These are phyloP conservation scores for Plagodis pulveraria DNA, from an alignment of 2,888 invertebrate genomes.

Conservation along the genomic window DNA sequence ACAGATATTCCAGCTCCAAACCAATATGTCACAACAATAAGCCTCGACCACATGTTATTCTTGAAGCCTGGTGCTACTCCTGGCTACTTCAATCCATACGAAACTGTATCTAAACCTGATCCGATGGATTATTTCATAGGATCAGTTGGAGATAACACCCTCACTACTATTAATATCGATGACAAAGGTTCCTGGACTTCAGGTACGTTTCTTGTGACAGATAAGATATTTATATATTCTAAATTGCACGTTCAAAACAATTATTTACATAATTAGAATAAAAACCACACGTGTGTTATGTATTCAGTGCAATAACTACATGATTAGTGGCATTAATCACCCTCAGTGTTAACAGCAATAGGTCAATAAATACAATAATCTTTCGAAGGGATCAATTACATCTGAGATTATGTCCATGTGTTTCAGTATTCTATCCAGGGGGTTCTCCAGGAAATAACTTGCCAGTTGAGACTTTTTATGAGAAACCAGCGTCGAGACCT, in stretches of 20 bases:
- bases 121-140: constrained; percentile 34
- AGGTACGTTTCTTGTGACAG: constrained; percentile 28
- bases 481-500: constrained; percentile 16
- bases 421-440: constrained; percentile 18
- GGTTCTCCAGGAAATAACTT: background rate
- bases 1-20: constrained; percentile 58
- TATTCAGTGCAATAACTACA: background rate
- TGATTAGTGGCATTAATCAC: background rate
- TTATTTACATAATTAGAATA: background rate
- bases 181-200: constrained; percentile 41
- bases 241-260: background rate
- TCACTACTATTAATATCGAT: constrained; percentile 48
- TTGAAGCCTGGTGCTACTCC: constrained; percentile 43
- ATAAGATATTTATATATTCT: background rate
- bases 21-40: constrained; percentile 73
- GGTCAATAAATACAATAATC: background rate
- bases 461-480: constrained; percentile 13
- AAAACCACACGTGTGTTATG: background rate
- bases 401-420: background rate
- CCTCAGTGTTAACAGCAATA: background rate
- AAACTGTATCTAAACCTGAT: constrained; percentile 25
- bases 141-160: constrained; percentile 41
- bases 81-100: constrained; percentile 33
- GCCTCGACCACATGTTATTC: constrained; percentile 78
- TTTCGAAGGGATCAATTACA: background rate